A percentile compares a stretch with the other conserved stretches of the same genome.
phyloP scores from a whole-genome alignment of 1,140 invertebrate genomes.

The Lordiphosa stackelbergi region DNA sequence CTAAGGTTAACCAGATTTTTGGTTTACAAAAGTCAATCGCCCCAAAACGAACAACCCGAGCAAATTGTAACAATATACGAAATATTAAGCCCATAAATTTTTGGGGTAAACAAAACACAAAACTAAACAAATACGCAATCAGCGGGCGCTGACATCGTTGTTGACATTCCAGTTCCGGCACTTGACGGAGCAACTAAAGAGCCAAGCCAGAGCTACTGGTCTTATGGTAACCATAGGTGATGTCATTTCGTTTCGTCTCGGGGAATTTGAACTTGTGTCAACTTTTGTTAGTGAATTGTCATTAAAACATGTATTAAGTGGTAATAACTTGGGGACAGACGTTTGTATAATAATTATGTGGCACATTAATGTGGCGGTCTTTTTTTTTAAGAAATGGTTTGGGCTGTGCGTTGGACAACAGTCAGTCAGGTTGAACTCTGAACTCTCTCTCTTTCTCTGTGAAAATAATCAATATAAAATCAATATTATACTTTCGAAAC shows the following conservation, averaged over 20 bases:
- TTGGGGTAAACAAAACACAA: constrained; percentile 18
- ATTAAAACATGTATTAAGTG: constrained; percentile 13
- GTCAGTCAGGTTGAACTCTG: too few relatives aligned
- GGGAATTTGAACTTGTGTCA: constrained; percentile 12
- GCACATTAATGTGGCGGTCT: constrained; percentile 1
- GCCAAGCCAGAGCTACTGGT: constrained; percentile 31
- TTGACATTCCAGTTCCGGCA: constrained; percentile 38
- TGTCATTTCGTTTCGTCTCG: constrained; percentile 32
- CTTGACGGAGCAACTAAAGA: constrained; percentile 5
- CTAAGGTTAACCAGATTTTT: constrained; percentile 65
- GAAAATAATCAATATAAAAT: too few relatives aligned
- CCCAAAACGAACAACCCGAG: constrained; percentile 27
- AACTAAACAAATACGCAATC: constrained; percentile 31
- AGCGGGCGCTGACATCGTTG: constrained; percentile 4
- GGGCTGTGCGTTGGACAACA: too few relatives aligned
- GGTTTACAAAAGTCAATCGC: constrained; percentile 18
- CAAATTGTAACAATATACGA: constrained; percentile 56
- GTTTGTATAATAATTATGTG: not conserved
- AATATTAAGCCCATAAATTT: constrained; percentile 41
- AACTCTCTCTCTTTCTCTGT: too few relatives aligned
- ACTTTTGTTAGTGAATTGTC: constrained; percentile 2
- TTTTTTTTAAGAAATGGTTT: too few relatives aligned
- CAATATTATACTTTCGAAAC: too few relatives aligned
- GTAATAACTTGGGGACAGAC: constrained; percentile 2
- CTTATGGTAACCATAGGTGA: constrained; percentile 38